Conservation (phyloP, 2,888 invertebrate genomes). For the Furcula furcula region DNA sequence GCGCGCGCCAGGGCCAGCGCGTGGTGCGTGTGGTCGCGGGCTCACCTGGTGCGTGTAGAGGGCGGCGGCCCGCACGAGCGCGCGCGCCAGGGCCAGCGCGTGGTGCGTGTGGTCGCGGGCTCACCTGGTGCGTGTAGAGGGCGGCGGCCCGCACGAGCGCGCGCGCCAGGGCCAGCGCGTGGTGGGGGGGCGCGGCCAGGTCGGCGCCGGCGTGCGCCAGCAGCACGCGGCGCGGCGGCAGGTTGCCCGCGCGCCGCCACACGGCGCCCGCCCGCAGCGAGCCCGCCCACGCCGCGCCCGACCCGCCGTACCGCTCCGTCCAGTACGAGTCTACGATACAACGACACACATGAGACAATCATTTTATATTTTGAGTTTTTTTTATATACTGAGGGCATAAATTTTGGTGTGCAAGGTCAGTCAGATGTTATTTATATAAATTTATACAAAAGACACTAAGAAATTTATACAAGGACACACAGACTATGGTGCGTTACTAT, state of each 20-base stretch:
- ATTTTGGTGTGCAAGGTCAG: too few species aligned
- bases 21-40: too few species aligned
- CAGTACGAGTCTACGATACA: slow-evolving; percentile 91
- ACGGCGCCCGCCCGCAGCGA: slow-evolving; percentile 89
- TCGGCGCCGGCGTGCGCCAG: slow-evolving; percentile 93
- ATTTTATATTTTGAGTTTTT: too few species aligned
- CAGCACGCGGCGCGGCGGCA: slow-evolving; percentile 82
- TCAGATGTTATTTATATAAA: too few species aligned
- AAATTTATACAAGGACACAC: too few species aligned
- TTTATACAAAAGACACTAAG: too few species aligned
- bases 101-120: too few species aligned
- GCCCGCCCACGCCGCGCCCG: slow-evolving; percentile 88
- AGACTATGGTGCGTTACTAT: too few species aligned
- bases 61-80: too few species aligned
- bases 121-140: slow-evolving; percentile 92
- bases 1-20: slow-evolving; percentile 91
- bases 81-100: slow-evolving; percentile 90
- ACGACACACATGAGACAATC: too few species aligned
- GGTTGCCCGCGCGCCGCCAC: slow-evolving; percentile 89
- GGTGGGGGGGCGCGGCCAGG: slow-evolving; percentile 91
- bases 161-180: slow-evolving; percentile 91
- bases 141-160: slow-evolving; percentile 92
- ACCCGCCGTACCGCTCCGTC: slow-evolving; percentile 94
- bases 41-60: too few species aligned
- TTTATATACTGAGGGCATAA: too few species aligned